Percentiles rank a stretch among this genome's conserved stretches.
phyloP scores from a whole-genome alignment of 2,888 invertebrate genomes.

The Polydrusus pterygomalis region DNA sequence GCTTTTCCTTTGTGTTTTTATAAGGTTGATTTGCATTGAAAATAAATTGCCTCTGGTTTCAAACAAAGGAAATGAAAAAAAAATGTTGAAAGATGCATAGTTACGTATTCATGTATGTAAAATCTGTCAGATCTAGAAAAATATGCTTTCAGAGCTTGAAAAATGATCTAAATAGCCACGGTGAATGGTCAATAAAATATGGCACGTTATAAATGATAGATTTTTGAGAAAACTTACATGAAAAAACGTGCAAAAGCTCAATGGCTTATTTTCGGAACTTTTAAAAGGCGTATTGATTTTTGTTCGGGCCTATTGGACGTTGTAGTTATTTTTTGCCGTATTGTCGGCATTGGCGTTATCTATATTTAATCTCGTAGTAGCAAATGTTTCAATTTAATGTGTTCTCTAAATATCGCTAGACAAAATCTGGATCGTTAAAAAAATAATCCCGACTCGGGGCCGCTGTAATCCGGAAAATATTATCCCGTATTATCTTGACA shows the following conservation, averaged over 20 bases:
- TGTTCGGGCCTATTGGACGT: no score
- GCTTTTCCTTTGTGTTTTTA: background rate
- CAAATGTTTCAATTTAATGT: background rate
- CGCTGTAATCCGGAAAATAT: conserved; percentile 12
- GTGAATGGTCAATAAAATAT: background rate
- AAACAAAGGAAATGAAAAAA: conserved; percentile 23
- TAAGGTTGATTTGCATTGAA: conserved; percentile 8
- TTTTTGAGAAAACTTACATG: background rate
- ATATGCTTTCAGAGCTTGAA: conserved; percentile 17
- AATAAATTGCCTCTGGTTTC: conserved; percentile 4
- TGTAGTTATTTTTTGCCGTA: no score
- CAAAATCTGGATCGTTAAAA: background rate
- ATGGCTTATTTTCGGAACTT: background rate
- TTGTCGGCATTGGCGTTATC: no score
- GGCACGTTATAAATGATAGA: background rate
- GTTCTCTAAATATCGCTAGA: background rate
- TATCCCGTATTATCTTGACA: conserved; percentile 23
- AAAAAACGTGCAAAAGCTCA: background rate
- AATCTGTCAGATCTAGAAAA: conserved; percentile 18
- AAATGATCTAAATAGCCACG: conserved; percentile 5
- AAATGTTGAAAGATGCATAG: conserved; percentile 17
- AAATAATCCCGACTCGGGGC: conserved; percentile 5
- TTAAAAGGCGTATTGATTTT: no score
- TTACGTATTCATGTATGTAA: conserved; percentile 27
- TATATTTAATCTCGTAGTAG: no score